Evolutionary conservation across 2,113 vertebrate genomes (phyloP), one percentile per base, ranked within the genome.

Genomic region (Pica pica): DNA sequence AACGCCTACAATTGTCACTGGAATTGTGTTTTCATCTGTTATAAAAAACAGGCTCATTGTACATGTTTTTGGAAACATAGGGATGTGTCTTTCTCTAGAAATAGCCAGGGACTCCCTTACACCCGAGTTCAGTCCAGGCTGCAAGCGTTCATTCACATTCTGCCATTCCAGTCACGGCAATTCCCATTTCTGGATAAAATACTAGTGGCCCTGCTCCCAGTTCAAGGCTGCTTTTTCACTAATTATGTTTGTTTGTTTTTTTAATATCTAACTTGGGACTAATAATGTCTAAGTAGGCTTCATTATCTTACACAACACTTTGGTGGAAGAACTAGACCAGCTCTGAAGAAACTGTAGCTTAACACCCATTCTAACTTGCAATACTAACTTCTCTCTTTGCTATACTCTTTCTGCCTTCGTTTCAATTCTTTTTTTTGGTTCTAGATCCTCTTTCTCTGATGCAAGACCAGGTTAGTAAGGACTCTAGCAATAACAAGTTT

Each of bases 341-440:
- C 55, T 57, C 28, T 85, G 53, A 60, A 60, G 50, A 42, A 85
- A 67, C 17, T 57, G 41, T 28, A 80, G 68, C 33, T 91, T 60
- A 33, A 69, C 22, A 73, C 33, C 22, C 14, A 0, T 84, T 89
- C 46, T 42, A 65, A 37, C 23, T 49, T 3, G 20, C 74, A 90
- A 59, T 67, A 64, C 18, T 47, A 55, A 86, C 47, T 69, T 69
- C 81, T 89, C 61, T 73, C 46, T 86, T 81, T 53, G 56, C 22
- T 67, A 33, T 55, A 35, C 15, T 49, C 24, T 30, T 53, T 17
- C 26, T 56, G 61, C 24, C 65, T 89, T 89, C 19, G 60, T 83
- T 96, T 94, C 35, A 0, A 78, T 94, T 96, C 83, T 83, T 74
- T 74, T 75, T 94, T 97, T 95, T 73, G 55, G 79, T 89, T 94